Base-by-base conservation (phyloP, 1,140 invertebrate species). In the Macrotrachela quadricornifera region DNA sequence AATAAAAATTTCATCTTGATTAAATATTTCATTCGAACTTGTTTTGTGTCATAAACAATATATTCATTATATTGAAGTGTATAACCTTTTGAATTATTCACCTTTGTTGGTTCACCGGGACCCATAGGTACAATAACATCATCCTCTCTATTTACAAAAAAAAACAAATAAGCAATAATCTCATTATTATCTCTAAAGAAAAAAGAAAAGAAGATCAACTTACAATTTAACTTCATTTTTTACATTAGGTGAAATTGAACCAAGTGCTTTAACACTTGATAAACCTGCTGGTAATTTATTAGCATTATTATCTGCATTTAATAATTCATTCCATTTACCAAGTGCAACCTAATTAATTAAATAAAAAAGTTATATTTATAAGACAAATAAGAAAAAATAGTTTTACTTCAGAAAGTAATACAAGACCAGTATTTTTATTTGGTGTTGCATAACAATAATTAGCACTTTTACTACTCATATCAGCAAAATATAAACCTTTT, bases 381-480 rank as follows among this genome's bases (percentile, higher is more conserved):
- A 8, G n/a, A n/a, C n/a, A n/a, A n/a, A n/a, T n/a, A 30, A 30
- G 83, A 83, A 86, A 59, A 87, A 79, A 14, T 87, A 90, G 4
- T 96, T 74, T 14, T 0, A 96, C 91, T 66, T 97, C 90, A 67
- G 87, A 94, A 0, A 97, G 73, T 58, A 96, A 59, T 66, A 97
- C 62, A 12, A 95, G 66, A 51, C 87, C 91, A 12, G 77, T 78
- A 13, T 78, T 74, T 64, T 81, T 81, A 42, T 64, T 59, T 1
- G 69, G 70, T 47, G 73, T 78, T 2, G 87, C 82, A 58, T 76
- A 79, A 72, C 92, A 96, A 68, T 97, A 97, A 68, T 96, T 95
- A 0, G 91, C 91, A 1, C 88, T 94, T 68, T 97, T 97, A 0
- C 86, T 88, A 0, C 95, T 87, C 86, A 95, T 94, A 68, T 97